Conservation (phyloP, 35 echinoderm and acorn worm species). For the Nesometra sesokonis region DNA sequence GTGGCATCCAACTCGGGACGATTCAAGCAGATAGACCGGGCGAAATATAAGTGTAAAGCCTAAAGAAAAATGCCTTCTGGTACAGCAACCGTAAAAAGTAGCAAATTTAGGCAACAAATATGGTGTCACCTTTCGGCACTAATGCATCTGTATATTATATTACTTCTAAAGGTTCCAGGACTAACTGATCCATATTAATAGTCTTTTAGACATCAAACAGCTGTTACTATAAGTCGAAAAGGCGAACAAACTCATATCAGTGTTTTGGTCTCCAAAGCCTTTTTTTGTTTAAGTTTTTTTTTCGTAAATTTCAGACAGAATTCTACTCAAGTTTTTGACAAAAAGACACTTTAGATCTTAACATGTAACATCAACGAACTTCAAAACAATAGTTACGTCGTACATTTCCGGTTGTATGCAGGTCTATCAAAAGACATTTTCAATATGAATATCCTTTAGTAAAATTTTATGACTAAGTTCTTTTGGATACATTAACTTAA, state of each 20-base stretch:
- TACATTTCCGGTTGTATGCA: too few relatives aligned
- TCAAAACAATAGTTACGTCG: too few relatives aligned
- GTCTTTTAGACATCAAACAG: neutral
- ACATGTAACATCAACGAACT: too few relatives aligned
- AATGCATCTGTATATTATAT: neutral
- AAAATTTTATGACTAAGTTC: too few relatives aligned
- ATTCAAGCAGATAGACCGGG: neutral
- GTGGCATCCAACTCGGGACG: neutral
- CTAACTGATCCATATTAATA: neutral
- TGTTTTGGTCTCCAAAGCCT: neutral
- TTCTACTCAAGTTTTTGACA: too few relatives aligned
- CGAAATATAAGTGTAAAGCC: neutral
- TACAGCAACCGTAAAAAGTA: neutral
- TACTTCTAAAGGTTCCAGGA: neutral
- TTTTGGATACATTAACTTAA: too few relatives aligned
- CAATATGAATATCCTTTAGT: too few relatives aligned
- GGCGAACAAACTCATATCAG: too few relatives aligned
- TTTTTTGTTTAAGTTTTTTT: too few relatives aligned
- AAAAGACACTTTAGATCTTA: too few relatives aligned
- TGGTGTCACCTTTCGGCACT: neutral
- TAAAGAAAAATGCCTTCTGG: neutral
- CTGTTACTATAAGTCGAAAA: neutral
- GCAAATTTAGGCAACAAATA: neutral
- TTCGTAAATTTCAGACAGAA: too few relatives aligned
- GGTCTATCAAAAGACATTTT: too few relatives aligned